Base-by-base conservation (phyloP, 2,888 invertebrate genomes). In the Linnaemya tessellans region DNA sequence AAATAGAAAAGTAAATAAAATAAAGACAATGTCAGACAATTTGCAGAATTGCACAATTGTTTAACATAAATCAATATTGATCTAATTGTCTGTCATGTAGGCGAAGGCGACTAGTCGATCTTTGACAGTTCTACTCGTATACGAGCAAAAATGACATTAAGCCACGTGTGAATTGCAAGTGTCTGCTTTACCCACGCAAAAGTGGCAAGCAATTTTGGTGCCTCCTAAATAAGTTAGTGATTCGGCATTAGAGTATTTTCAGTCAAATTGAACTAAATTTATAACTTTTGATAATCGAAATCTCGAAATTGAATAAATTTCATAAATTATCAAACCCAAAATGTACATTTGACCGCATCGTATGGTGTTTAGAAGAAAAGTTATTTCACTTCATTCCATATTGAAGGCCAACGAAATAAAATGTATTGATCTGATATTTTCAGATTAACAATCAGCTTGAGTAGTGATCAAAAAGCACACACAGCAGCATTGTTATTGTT, bases 371-470 rank as follows among this genome's bases (percentile, higher is more conserved):
- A n/a, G n/a, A 49, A n/a, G n/a, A 51, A 8, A 20, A 9, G 22
- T 22, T 11, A 22, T 77, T 68, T 80, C 10, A 51, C 30, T 73
- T 62, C 10, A 35, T 65, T 77, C 38, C 1, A 35, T 62, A 60
- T 46, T 62, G 78, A 83, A 83, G 83, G 83, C 18, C 78, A 79
- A 65, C 30, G 30, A n/a, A 68, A 56, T 25, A 49, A 73, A 25
- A 8, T 51, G 22, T 25, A 38, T 67, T 58, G 60, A 77, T 43
- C 30, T 60, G 46, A 73, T 82, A 11, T 49, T 13, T 78, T 60
- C 25, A 18, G 60, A 73, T 83, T 68, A 67, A 51, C 67, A 54
- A 51, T 64, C 51, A 5, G 38, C 22, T 38, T 60, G 46, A 56
- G 18, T 18, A 65, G 22, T 43, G 13, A 13, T 41, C 8, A 46